These are phyloP conservation scores for Acronicta alni DNA, from an alignment of 2,888 invertebrate species.

Conservation along the genomic window DNA sequence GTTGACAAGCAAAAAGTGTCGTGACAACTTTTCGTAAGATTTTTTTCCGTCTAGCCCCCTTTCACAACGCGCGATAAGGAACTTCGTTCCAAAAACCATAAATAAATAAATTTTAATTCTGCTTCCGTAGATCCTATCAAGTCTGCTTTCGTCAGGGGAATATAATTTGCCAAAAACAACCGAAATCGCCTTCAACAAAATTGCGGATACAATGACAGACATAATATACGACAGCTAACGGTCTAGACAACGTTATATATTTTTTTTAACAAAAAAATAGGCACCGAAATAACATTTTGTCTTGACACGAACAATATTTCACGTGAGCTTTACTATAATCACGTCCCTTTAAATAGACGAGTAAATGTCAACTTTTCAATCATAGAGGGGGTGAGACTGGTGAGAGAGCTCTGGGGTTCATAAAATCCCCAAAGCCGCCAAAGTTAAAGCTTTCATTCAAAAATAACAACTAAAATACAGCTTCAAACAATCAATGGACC, in stretches of 20 bases:
- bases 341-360: constrained; percentile 53
- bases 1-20: no score
- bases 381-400: constrained; percentile 46
- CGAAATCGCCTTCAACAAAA: constrained; percentile 5
- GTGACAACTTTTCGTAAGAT: no score
- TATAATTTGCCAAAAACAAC: background rate
- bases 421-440: constrained; percentile 34
- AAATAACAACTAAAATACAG: constrained; percentile 64
- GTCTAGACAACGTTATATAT: constrained; percentile 9
- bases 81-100: no score
- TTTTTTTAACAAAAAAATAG: constrained; percentile 31
- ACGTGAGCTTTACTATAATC: constrained; percentile 34
- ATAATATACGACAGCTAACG: constrained; percentile 30
- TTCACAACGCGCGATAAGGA: no score
- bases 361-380: constrained; percentile 65
- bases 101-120: no score
- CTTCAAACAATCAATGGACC: constrained; percentile 64
- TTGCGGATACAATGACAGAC: constrained; percentile 4
- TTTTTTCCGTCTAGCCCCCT: no score
- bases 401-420: constrained; percentile 53
- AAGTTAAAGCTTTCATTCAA: constrained; percentile 55
- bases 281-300: constrained; percentile 30
- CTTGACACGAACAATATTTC: constrained; percentile 42
- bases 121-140: background rate
- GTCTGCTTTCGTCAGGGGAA: background rate